phyloP scores from a whole-genome alignment of 2,113 vertebrate species.

The Atrichornis clamosus region DNA sequence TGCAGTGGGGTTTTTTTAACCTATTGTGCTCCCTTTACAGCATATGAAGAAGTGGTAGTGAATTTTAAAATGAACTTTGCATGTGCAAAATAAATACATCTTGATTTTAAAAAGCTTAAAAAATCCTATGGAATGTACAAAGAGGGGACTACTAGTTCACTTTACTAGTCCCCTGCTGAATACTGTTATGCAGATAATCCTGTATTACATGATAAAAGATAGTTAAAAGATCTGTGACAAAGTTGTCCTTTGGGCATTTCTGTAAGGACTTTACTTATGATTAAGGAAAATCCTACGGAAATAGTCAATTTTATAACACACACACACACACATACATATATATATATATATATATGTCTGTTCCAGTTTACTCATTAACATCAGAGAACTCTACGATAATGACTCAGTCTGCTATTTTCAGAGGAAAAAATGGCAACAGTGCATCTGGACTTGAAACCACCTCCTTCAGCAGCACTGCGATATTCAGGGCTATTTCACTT shows the following conservation, averaged over 20 bases:
- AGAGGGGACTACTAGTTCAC: neutral
- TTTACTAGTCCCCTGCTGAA: neutral
- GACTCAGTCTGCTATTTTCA: slow-evolving; percentile 23
- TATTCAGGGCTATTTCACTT: neutral
- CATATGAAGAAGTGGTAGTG: neutral
- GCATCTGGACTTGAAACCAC: neutral
- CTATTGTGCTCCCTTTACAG: neutral
- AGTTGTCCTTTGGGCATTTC: neutral
- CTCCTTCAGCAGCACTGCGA: neutral
- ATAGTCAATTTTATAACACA: neutral
- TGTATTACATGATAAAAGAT: neutral
- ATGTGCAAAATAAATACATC: neutral
- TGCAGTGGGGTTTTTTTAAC: neutral
- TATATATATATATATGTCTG: neutral
- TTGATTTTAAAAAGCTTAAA: neutral
- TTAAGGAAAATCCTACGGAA: neutral
- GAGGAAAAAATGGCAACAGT: neutral
- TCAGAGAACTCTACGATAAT: neutral
- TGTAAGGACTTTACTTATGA: neutral
- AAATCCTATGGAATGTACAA: neutral
- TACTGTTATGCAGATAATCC: neutral
- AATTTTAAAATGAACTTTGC: neutral
- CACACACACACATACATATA: neutral
- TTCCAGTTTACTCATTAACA: neutral
- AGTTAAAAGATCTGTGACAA: neutral